Conservation (phyloP, 2,888 invertebrate species). For the Uropetala carovei region DNA sequence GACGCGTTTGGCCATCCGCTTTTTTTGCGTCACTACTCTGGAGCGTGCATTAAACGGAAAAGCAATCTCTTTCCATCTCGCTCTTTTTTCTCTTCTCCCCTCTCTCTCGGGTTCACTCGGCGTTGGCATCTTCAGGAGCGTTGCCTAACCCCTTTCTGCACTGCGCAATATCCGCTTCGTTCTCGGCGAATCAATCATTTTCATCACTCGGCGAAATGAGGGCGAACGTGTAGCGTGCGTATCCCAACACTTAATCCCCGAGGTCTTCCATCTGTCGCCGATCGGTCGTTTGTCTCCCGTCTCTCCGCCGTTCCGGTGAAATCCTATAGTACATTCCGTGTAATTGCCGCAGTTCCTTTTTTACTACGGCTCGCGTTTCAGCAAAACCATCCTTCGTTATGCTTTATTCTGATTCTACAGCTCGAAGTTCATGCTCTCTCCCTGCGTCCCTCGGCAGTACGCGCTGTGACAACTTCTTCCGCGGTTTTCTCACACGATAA, state of each 20-base stretch:
- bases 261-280: not conserved
- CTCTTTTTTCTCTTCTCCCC: not conserved
- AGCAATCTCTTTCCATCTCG: not conserved
- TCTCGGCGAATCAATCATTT: constrained; percentile 4
- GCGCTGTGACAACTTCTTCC: not conserved
- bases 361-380: not conserved
- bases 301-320: not conserved
- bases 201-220: not conserved
- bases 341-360: too few relatives aligned
- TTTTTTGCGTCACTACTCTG: not conserved
- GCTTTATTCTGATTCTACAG: not conserved
- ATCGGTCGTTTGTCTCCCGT: not conserved
- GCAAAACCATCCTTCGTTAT: not conserved
- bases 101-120: not conserved
- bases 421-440: not conserved
- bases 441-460: not conserved
- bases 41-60: not conserved
- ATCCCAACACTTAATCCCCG: not conserved
- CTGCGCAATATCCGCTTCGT: constrained; percentile 1
- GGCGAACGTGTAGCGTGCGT: not conserved
- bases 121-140: not conserved
- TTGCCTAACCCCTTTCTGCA: constrained; percentile 4
- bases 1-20: not conserved
- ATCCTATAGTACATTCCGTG: too few relatives aligned
- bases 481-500: not conserved